Base-by-base conservation (phyloP, 2,113 vertebrate genomes). In the Semicossyphus pulcher region DNA sequence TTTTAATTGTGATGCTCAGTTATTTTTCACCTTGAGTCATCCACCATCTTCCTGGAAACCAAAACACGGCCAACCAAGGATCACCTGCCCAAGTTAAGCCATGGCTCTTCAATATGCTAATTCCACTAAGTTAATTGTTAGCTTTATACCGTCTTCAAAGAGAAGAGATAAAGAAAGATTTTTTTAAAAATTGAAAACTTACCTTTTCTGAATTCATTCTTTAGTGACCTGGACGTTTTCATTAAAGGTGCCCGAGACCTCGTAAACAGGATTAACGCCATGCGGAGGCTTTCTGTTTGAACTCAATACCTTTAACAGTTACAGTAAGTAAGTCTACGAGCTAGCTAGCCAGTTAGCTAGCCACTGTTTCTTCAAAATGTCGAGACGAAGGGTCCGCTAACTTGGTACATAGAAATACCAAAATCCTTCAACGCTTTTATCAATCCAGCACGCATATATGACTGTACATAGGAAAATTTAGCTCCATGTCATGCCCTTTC, bases 201-300 rank as follows among this genome's bases (percentile, higher is more conserved):
- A 72, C 91, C 87, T 90, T 92, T 93, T 29, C 87, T 76, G 57
- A 94, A 85, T 36, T 94, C 93, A 66, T 73, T 90, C 58, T 92
- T 93, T 51, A 94, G 28, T 0, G 93, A 92, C 18, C 89, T 84
- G 48, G 91, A 92, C 5, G 93, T 92, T 87, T 92, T 93, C 85
- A 93, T 78, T 12, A 94, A 57, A 54, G 92, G 91, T 53, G 85
- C 83, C 67, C 91, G 82, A 14, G 91, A 89, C 70, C 93, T 92
- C 12, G 90, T 92, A 59, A 94, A 92, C 77, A 94, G 87, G 87
- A 95, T 94, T 86, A 94, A 92, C 84, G 94, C 94, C 94, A 95
- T 95, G 83, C 31, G 83, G 59, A 79, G 60, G 49, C 31, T 83
- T 52, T 48, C 51, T 36, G 36, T 74, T 12, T 57, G 29, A 49